These are phyloP conservation scores for Mythimna vitellina DNA, from an alignment of 2,888 invertebrate species.

Conservation along the genomic window DNA sequence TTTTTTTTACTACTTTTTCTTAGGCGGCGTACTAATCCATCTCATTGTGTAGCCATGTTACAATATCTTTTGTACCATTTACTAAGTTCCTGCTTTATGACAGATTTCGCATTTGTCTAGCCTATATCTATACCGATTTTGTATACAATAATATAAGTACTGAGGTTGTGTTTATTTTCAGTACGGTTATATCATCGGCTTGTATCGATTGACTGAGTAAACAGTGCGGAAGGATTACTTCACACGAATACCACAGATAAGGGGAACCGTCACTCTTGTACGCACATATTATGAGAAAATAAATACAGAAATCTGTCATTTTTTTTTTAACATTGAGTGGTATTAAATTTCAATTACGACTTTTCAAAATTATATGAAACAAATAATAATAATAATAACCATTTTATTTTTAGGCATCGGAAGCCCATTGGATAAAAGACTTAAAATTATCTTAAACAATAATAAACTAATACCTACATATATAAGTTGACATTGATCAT, in stretches of 20 bases:
- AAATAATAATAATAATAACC: no score
- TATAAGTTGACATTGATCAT: no score
- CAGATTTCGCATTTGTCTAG: not conserved
- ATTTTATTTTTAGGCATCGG: no score
- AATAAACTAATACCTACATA: no score
- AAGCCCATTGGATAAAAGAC: no score
- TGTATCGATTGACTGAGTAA: not conserved
- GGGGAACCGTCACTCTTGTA: not conserved
- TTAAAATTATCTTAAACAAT: no score
- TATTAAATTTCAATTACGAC: not conserved
- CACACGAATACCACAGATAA: not conserved
- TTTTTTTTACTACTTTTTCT: no score
- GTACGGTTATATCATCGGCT: not conserved
- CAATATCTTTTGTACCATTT: slow-evolving; percentile 17
- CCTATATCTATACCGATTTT: not conserved
- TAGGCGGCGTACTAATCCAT: no score
- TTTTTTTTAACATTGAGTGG: not conserved
- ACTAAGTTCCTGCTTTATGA: slow-evolving; percentile 16
- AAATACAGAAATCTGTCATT: not conserved
- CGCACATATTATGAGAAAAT: not conserved
- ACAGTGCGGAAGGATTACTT: not conserved
- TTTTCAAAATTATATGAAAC: not conserved
- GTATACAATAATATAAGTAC: not conserved
- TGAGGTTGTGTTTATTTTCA: not conserved
- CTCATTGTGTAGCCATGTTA: slow-evolving; percentile 23